phyloP scores from a whole-genome alignment of 1,140 invertebrate species.

The Pseudomyrmex concolor region DNA sequence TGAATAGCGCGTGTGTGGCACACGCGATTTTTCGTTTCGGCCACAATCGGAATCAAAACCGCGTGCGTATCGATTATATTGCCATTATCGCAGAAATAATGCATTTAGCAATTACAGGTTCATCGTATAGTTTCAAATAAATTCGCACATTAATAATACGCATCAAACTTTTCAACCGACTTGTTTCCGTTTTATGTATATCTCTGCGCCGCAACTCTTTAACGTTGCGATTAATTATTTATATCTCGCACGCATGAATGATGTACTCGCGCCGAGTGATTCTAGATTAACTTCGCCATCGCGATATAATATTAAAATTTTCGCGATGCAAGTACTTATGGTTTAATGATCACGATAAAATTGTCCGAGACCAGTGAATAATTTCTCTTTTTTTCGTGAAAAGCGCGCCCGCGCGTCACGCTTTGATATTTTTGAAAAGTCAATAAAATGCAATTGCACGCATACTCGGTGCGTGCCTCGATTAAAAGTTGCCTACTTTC shows the following conservation, averaged over 20 bases:
- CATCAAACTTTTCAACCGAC: not conserved
- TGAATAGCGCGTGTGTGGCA: not conserved
- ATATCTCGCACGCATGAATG: not conserved
- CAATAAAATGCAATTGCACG: slow-evolving; percentile 27
- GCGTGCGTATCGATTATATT: not conserved
- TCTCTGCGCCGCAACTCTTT: not conserved
- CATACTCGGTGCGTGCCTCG: not conserved
- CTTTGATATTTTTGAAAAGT: slow-evolving; percentile 3
- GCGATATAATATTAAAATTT: not conserved
- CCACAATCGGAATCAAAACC: slow-evolving; percentile 1
- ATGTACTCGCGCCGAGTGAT: not conserved
- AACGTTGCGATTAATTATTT: not conserved
- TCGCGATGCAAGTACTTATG: not conserved
- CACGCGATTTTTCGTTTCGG: slow-evolving; percentile 16
- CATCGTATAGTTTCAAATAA: not conserved
- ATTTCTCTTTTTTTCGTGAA: slow-evolving; percentile 7
- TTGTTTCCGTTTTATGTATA: too few species aligned
- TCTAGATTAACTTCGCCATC: slow-evolving; percentile 15
- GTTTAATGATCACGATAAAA: slow-evolving; percentile 33
- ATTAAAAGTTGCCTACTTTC: slow-evolving; percentile 14
- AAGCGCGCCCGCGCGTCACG: not conserved
- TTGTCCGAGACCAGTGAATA: slow-evolving; percentile 15
- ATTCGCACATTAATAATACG: not conserved
- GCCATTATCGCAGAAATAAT: slow-evolving; percentile 4
- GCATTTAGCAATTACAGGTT: not conserved